Evolutionary conservation across 2,797 vertebrate species (phyloP), one percentile per base, ranked within the genome.

Genomic region (Peromyscus melanophrys): DNA sequence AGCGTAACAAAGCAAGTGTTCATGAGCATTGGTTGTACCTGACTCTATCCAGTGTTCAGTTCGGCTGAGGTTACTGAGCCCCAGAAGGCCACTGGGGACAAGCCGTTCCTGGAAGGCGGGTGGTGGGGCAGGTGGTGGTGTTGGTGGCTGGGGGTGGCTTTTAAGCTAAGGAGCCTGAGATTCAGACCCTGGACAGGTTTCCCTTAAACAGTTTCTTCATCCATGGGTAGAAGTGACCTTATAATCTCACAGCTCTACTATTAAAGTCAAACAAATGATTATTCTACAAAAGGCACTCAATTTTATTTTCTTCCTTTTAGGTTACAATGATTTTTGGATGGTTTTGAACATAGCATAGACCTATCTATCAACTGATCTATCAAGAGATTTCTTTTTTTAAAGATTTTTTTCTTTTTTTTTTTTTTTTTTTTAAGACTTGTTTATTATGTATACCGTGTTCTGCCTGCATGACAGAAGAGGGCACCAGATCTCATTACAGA

Each of bases 301-400:
- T 71, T 69, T 93, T 37, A 69, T 81, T 94, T 86, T 94, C 63
- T 81, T 94, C 37, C 16, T 90, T 94, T 95, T 94, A 90, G 87
- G 63, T 10, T 73, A 94, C 63, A 46, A 31, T 84, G n/a, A 69
- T 67, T 95, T 77, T 46, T 25, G 31, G 27, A 37, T 83, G 37
- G 59, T 46, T 90, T 90, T 67, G 37, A 12, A 83, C 37, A 83
- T 16, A 40, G 55, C 76, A 14, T 31, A 37, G 61, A 49, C 25
- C 4, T 77, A n/a, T 19, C 43, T 78, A 37, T 12, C 76, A 27
- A 49, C 11, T 31, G 49, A 2, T 71, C 65, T 55, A 37, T 55
- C 14, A 0, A 55, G 52, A 55, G 52, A 55, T 55, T 52, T 52
- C 52, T 16, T 52, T 52, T 49, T 52, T 52, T 52, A 52, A 52